Evolutionary conservation across 2,113 vertebrate genomes (phyloP).

Genomic region (Stomatorhinus ivindoensis): DNA sequence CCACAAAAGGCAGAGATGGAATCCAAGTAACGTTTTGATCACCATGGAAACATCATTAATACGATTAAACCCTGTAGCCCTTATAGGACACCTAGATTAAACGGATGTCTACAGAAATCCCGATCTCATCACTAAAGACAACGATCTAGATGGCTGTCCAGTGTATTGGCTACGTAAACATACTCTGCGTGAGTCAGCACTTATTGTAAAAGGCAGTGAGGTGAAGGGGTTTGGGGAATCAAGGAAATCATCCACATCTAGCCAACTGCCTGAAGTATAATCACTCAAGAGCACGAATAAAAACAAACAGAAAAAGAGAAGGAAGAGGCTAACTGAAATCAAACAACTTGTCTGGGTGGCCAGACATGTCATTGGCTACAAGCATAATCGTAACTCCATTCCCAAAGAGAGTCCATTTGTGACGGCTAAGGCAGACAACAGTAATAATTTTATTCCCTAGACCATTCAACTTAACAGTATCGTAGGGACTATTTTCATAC

Average conservation of each 20-base stretch:
- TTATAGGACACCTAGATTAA: neutral
- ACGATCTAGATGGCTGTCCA: neutral
- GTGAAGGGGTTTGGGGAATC: neutral
- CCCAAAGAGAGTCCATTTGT: neutral
- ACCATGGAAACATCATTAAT: neutral
- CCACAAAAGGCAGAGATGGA: neutral
- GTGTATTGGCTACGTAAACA: neutral
- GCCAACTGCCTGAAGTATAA: neutral
- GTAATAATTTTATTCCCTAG: neutral
- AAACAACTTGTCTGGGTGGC: neutral
- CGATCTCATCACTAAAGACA: neutral
- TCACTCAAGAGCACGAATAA: neutral
- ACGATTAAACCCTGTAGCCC: neutral
- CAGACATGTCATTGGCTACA: neutral
- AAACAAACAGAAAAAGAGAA: neutral
- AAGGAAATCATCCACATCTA: neutral
- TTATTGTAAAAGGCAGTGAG: neutral
- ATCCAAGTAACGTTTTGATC: neutral
- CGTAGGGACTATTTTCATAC: neutral
- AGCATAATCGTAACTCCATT: neutral
- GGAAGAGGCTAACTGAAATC: neutral
- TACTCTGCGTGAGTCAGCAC: neutral
- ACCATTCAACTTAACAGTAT: neutral
- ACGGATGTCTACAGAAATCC: neutral
- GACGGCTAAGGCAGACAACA: neutral